Percentiles rank a stretch among this genome's conserved stretches.
Conservation (phyloP, 2,888 invertebrate species). For the Zele albiditarsus region DNA sequence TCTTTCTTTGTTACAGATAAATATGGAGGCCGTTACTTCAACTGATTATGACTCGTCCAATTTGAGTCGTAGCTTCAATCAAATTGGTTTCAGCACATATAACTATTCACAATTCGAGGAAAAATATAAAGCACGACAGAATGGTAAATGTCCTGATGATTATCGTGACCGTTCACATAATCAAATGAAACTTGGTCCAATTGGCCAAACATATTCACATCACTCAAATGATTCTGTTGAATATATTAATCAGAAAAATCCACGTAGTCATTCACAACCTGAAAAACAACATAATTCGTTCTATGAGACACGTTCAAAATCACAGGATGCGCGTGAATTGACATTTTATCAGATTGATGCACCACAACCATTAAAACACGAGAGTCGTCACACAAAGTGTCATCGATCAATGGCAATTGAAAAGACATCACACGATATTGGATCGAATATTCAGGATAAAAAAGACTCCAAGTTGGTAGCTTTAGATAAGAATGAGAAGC, state of each 20-base stretch:
- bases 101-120: constrained; percentile 68
- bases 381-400: constrained; percentile 59
- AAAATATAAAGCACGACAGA: constrained; percentile 63
- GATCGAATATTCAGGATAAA: constrained; percentile 53
- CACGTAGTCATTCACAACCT: constrained; percentile 66
- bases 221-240: constrained; percentile 53
- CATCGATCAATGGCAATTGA: constrained; percentile 51
- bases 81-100: constrained; percentile 66
- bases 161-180: constrained; percentile 62
- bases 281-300: constrained; percentile 63
- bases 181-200: constrained; percentile 54
- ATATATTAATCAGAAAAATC: constrained; percentile 59
- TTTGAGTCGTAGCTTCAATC: constrained; percentile 65
- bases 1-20: constrained; percentile 71
- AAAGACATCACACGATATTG: constrained; percentile 62
- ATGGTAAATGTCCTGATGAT: constrained; percentile 63
- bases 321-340: constrained; percentile 65
- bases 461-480: constrained; percentile 33
- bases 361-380: constrained; percentile 59
- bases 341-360: constrained; percentile 66
- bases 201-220: constrained; percentile 50
- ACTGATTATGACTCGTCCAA: constrained; percentile 72
- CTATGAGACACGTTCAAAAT: constrained; percentile 65
- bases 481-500: constrained; percentile 53
- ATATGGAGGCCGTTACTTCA: constrained; percentile 74